Conservation (phyloP, 2,113 vertebrate species). For the Taxidea taxus region DNA sequence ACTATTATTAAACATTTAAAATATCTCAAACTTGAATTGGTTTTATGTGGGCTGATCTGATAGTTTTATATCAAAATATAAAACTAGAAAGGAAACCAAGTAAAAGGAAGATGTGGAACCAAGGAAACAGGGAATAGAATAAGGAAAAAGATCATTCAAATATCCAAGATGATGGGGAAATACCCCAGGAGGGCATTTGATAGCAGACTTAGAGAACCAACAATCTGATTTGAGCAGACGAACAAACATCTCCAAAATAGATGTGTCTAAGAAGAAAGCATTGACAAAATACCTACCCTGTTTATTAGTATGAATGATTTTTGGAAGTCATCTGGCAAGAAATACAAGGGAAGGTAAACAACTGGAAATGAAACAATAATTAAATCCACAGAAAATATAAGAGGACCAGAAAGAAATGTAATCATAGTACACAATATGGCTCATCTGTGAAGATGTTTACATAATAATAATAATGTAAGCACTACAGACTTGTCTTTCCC, state of each 20-base stretch:
- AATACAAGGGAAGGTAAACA: not conserved
- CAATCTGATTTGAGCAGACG: not conserved
- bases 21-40: not conserved
- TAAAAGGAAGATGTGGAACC: not conserved
- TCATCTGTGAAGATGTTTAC: not conserved
- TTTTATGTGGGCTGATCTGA: not conserved
- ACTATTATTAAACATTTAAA: conserved; percentile 3
- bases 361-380: not conserved
- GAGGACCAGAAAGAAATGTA: not conserved
- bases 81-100: not conserved
- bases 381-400: not conserved
- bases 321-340: not conserved
- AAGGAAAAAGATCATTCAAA: not conserved
- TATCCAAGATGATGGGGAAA: not conserved
- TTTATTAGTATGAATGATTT: not conserved
- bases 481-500: not conserved
- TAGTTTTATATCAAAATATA: not conserved
- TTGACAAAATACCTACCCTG: not conserved
- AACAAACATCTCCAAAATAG: not conserved
- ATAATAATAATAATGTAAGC: not conserved
- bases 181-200: not conserved
- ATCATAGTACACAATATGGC: not conserved
- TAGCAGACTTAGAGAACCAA: not conserved
- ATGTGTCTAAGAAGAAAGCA: not conserved
- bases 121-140: not conserved